Evolutionary conservation across 2,113 vertebrate species (phyloP).

Genomic region (Ovis aries): ARS-UI_Ramb_v3.0 NC_056069.1:53138501-53139000

Average conservation of each 20-base stretch:
- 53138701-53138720: no score
- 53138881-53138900: no score
- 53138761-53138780: no score
- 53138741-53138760: no score
- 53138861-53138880: no score
- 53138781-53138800: fast-evolving
- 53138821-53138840: no score
- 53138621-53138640: no score
- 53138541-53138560: neutral
- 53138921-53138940: neutral
- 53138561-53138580: neutral
- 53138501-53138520: neutral
- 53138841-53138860: no score
- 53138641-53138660: fast-evolving
- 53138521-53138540: neutral
- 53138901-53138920: neutral
- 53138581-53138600: neutral
- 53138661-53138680: fast-evolving
- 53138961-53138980: neutral
- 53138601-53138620: neutral
- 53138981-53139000: neutral
- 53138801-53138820: no score
- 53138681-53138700: no score
- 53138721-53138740: no score
- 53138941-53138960: neutral